Conservation (phyloP, 2,888 invertebrate genomes). For the Ennomos quercinarius region DNA sequence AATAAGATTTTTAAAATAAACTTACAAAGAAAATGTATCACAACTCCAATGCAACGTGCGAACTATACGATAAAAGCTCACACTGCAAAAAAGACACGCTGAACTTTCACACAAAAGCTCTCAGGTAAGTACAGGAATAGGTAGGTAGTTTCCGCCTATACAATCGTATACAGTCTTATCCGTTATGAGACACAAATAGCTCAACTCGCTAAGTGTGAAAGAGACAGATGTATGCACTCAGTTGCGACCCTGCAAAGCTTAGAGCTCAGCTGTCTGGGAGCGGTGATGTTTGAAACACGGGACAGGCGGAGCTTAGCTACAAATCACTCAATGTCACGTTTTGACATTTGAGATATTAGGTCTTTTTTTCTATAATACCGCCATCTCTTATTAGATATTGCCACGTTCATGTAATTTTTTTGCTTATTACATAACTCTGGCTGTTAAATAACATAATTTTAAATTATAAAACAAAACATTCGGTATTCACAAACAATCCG, state of each 20-base stretch:
- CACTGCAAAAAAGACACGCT: conserved; percentile 79
- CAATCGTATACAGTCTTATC: conserved; percentile 75
- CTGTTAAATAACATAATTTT: conserved; percentile 8
- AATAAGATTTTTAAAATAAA: conserved; percentile 14
- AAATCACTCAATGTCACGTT: conserved; percentile 87
- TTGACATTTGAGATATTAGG: conserved; percentile 87
- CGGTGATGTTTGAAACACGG: conserved; percentile 86
- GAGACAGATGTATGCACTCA: conserved; percentile 72
- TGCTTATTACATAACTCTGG: conserved; percentile 14
- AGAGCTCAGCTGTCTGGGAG: conserved; percentile 83
- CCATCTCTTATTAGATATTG: conserved; percentile 66
- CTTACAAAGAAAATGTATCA: conserved; percentile 27
- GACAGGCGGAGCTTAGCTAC: conserved; percentile 87
- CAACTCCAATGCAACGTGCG: conserved; percentile 36
- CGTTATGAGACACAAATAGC: conserved; percentile 67
- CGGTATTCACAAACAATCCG: conserved; percentile 43
- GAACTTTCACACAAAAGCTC: conserved; percentile 84
- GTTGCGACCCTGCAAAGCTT: conserved; percentile 77
- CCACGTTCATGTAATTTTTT: conserved; percentile 22
- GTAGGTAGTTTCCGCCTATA: conserved; percentile 78
- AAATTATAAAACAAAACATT: conserved; percentile 29
- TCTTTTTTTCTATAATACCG: conserved; percentile 84
- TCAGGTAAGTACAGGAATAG: conserved; percentile 82
- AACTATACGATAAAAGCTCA: conserved; percentile 65
- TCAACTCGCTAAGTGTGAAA: conserved; percentile 57